Evolutionary conservation across 2,113 vertebrate species (phyloP), one percentile per base, ranked within the genome.

Genomic region (Chamaea fasciata): DNA sequence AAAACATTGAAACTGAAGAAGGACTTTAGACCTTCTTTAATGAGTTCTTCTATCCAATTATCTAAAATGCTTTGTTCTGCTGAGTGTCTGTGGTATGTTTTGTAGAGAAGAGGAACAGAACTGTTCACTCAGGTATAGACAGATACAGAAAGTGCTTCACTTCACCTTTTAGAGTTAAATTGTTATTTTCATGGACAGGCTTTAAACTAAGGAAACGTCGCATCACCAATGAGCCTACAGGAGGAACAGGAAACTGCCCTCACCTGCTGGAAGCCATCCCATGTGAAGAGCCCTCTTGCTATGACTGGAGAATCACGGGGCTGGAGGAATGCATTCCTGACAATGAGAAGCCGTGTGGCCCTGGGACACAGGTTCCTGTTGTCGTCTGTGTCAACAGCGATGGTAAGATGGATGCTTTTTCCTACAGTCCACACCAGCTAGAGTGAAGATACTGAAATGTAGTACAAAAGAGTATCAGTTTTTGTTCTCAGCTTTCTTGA

Each of bases 211-310:
- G 99, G 94, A 99, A 98, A 76, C 98, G 99, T 2, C 98, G 49
- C 73, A 98, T 99, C 84, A 98, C 95, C 20, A 99, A 98, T 56
- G 97, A 99, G 90, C 99, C 99, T 9, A 98, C 98, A 0, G 99
- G 99, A 24, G 98, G 98, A 10, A 97, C 97, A 0, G 98, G 98
- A 27, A 99, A 97, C 98, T 99, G 99, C 82, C 99, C 99, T 10
- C 99, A 99, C 94, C 98, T 99, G 59, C 96, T 98, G 96, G 99
- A 99, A 98, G 99, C 99, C 47, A 98, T 99, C 83, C 99, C 99
- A 0, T 99, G 99, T 80, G 99, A 99, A 13, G 99, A 99, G 42
- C 99, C 99, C 20, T 98, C 97, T 27, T 99, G 99, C 90, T 99
- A 98, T 11, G 96, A 98, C 50, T 99, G 99, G 99, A 98, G 97